Conservation (phyloP, 2,888 invertebrate genomes). For the Cheiracanthium punctorium region DNA sequence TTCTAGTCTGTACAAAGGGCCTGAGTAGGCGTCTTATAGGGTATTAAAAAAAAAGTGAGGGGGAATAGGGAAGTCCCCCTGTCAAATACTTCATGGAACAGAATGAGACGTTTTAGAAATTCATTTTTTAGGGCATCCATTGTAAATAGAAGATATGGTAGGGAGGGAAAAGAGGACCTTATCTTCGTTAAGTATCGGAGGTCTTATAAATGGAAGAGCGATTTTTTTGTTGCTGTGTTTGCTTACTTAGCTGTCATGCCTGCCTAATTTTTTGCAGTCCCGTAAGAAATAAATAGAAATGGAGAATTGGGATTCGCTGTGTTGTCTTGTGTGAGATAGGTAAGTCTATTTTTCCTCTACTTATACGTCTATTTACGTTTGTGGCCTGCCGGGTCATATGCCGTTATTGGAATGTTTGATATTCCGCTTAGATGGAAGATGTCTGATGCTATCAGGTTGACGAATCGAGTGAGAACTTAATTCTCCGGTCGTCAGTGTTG, state of each 20-base stretch:
- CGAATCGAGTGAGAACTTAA: too few species aligned
- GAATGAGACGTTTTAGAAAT: constrained; percentile 12
- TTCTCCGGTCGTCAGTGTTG: too few species aligned
- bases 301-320: background rate
- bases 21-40: constrained; percentile 14
- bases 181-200: background rate
- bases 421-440: too few species aligned
- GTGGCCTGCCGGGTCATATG: background rate
- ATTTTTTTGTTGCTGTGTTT: background rate
- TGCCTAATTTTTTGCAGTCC: background rate
- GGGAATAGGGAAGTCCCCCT: background rate
- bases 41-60: background rate
- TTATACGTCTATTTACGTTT: too few species aligned
- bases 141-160: constrained; percentile 7
- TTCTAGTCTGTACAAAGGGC: background rate
- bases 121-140: background rate
- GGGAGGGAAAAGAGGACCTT: background rate
- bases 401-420: background rate
- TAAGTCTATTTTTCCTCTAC: background rate
- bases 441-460: too few species aligned
- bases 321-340: background rate
- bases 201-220: background rate
- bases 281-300: background rate
- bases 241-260: constrained; percentile 11
- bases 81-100: constrained; percentile 13